These are phyloP conservation scores for Heterotilapia buettikoferi DNA, from an alignment of 2,113 vertebrate genomes.

Conservation along the genomic window DNA sequence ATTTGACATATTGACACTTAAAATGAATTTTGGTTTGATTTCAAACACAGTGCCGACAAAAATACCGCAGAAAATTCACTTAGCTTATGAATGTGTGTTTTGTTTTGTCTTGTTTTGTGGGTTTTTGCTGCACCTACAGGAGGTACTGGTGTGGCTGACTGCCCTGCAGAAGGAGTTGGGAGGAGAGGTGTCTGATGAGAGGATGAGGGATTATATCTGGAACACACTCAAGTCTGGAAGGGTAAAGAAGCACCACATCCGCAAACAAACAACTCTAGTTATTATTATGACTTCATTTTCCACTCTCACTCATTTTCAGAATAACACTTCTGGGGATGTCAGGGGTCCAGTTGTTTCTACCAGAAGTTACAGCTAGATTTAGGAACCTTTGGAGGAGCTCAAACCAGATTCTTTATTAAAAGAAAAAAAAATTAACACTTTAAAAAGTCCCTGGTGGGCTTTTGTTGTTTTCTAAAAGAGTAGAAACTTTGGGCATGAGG, in stretches of 20 bases:
- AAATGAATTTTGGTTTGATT: background rate
- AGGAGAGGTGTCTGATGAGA: slow-evolving; percentile 88
- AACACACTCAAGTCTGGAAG: slow-evolving; percentile 96
- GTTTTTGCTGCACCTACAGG: slow-evolving; percentile 59
- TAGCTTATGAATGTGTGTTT: background rate
- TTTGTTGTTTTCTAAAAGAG: background rate
- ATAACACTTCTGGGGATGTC: background rate
- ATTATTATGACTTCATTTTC: background rate
- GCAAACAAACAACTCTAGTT: background rate
- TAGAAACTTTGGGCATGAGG: background rate
- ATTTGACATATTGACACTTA: background rate
- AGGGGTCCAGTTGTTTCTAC: background rate
- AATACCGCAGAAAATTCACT: background rate
- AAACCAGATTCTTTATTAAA: background rate
- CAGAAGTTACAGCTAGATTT: background rate
- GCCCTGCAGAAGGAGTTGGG: slow-evolving; percentile 92
- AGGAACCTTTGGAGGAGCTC: background rate
- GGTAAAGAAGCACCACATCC: slow-evolving; percentile 66
- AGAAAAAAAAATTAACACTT: background rate
- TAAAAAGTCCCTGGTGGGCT: background rate
- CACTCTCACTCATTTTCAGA: background rate
- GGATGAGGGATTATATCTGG: slow-evolving; percentile 94
- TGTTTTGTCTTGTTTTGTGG: background rate
- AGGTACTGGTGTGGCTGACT: slow-evolving; percentile 93
- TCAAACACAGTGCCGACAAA: background rate